Evolutionary conservation across 2,888 invertebrate species (phyloP).

Genomic region (Calameuta idolon): DNA sequence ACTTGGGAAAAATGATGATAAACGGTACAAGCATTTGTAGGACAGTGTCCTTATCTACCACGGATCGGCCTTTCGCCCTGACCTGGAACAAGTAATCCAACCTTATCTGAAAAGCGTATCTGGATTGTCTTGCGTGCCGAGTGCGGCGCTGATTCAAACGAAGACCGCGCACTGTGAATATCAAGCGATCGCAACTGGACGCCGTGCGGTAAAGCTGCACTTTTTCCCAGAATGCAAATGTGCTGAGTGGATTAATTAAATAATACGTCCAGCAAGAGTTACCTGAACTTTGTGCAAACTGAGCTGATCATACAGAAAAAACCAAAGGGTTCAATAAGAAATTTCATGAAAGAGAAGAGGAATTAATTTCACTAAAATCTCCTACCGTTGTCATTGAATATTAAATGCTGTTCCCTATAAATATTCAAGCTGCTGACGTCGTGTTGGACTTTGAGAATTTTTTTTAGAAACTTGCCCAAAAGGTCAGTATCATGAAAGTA

Average conservation of each 20-base stretch:
- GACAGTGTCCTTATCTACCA: background rate
- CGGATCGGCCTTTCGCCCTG: background rate
- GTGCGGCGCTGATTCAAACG: background rate
- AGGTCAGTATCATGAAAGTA: background rate
- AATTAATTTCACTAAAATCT: constrained; percentile 30
- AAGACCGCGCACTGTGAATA: background rate
- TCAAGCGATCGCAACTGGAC: background rate
- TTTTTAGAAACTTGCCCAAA: background rate
- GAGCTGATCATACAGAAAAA: background rate
- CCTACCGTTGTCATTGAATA: constrained; percentile 16
- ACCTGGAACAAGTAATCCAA: background rate
- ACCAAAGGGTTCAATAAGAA: background rate
- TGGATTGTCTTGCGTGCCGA: background rate
- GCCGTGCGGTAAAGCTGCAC: background rate
- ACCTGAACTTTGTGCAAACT: background rate
- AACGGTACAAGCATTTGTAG: background rate
- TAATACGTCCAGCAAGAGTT: background rate
- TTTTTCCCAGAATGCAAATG: background rate
- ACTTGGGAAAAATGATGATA: background rate
- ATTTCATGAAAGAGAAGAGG: constrained; percentile 15
- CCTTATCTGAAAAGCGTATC: background rate
- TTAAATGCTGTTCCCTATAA: constrained; percentile 29
- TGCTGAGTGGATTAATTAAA: background rate
- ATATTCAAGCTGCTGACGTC: constrained; percentile 31
- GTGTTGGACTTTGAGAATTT: background rate